Base-by-base conservation (phyloP, 2,113 vertebrate species). In the Atherinomorus stipes region DNA sequence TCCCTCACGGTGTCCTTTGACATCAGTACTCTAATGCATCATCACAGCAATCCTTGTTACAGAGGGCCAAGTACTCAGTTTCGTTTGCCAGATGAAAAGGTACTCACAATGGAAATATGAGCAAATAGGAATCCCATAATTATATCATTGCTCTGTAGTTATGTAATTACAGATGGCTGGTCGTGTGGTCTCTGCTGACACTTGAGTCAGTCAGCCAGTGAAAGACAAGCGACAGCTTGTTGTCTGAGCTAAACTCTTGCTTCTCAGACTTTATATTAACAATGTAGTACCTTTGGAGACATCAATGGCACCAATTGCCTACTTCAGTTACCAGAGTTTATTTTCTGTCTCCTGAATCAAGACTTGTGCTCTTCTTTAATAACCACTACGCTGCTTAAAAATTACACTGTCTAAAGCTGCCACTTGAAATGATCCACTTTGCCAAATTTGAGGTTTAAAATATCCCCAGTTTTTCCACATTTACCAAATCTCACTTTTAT, bases 401-500 rank as follows among this genome's bases (percentile, higher is more conserved):
- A 45, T 21, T 21, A 11, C 1, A 23, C 56, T 58, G 54, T 50
- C 10, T 44, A 28, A 26, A 8, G 31, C 25, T 28, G 28, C 25
- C 23, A 42, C 26, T 28, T 49, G 31, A 81, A 74, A 71, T 11
- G 6, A 38, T 51, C 42, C 25, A 25, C 19, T 21, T 53, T 22
- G 60, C 25, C 21, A 19, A 31, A 66, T 60, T 53, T 40, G 23
- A 22, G 21, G 31, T 28, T 71, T 54, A 53, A 71, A 51, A 73
- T 66, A 19, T 64, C 56, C 61, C 18, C 38, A 34, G 8, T 31
- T 34, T 69, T 16, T 50, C 49, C 22, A 25, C 31, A 22, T 42
- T 38, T 49, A 18, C 71, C 47, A 64, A 51, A 62, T 63, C 67
- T 52, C 28, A 6, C 62, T 71, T 68, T 78, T 57, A 65, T 54